These are phyloP conservation scores for Leucoraja ocellata DNA, from an alignment of 2,797 vertebrate genomes.

Conservation along the genomic window DNA sequence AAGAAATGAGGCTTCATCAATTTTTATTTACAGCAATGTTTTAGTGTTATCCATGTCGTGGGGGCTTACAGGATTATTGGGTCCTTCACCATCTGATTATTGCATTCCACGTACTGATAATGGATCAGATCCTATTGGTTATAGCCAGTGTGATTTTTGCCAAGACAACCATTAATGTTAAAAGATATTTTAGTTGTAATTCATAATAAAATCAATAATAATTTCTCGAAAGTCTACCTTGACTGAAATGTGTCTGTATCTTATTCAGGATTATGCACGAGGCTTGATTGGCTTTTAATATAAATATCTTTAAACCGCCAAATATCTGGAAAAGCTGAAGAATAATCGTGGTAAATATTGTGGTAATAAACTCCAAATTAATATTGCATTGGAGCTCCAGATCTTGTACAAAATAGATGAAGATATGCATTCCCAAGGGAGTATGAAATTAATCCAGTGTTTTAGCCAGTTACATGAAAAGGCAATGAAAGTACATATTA, in stretches of 20 bases:
- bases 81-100: neutral
- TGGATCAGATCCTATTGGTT: neutral
- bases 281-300: neutral
- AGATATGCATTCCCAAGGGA: conserved; percentile 14
- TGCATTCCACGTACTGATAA: neutral
- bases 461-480: conserved; percentile 32
- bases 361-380: conserved; percentile 18
- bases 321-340: neutral
- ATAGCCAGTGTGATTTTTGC: neutral
- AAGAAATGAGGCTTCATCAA: neutral
- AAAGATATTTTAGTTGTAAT: neutral
- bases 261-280: neutral
- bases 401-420: conserved; percentile 22
- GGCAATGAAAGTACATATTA: conserved; percentile 32
- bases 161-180: neutral
- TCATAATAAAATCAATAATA: neutral
- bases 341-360: neutral
- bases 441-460: conserved; percentile 26
- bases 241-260: neutral
- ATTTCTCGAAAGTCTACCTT: neutral
- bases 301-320: neutral
- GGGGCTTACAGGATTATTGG: neutral
- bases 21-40: neutral
- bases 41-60: neutral
- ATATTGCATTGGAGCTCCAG: neutral